Evolutionary conservation across 2,113 vertebrate genomes (phyloP).

Genomic region (Origma solitaria): DNA sequence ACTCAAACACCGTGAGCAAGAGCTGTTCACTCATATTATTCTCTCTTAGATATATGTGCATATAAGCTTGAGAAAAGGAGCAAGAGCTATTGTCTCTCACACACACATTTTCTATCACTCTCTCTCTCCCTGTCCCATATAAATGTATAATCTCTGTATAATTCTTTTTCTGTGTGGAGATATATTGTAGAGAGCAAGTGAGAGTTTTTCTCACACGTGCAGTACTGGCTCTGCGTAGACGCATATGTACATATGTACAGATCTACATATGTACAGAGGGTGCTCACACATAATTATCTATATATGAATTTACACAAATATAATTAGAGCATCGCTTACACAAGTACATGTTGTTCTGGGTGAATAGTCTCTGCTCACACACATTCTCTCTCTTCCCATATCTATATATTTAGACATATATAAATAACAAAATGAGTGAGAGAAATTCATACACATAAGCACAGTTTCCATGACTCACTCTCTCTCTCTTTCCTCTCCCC

Average conservation of each 20-base stretch:
- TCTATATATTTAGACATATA: neutral
- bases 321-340: neutral
- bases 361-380: neutral
- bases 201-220: neutral
- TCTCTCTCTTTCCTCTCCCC: fast-evolving
- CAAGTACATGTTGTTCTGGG: neutral
- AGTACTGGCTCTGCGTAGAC: neutral
- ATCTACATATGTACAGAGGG: neutral
- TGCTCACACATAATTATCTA: neutral
- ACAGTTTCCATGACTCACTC: neutral
- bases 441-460: neutral
- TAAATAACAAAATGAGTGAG: neutral
- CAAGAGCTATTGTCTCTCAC: neutral
- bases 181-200: neutral
- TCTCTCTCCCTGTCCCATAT: neutral
- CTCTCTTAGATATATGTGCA: neutral
- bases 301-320: neutral
- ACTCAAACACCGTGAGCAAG: neutral
- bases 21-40: neutral
- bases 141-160: neutral
- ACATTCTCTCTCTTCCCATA: neutral
- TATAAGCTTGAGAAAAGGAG: neutral
- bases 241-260: neutral
- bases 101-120: neutral
- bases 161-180: neutral